phyloP scores from a whole-genome alignment of 1,140 invertebrate genomes.

The Bathynomus jamesi region DNA sequence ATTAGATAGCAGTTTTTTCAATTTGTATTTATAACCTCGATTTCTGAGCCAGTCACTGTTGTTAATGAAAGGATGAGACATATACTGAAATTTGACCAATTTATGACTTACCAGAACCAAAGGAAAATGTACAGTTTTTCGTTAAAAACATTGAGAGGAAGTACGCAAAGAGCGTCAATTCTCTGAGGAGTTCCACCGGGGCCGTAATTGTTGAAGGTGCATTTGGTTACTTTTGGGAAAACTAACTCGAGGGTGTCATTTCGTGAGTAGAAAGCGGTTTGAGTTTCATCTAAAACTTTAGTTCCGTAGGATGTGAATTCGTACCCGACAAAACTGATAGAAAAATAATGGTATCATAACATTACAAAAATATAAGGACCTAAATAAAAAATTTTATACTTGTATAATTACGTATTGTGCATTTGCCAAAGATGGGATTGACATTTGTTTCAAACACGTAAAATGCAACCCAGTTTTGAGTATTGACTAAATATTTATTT shows the following conservation, averaged over 20 bases:
- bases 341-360: too few species aligned
- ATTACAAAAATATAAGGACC: too few species aligned
- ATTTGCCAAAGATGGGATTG: too few species aligned
- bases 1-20: too few species aligned
- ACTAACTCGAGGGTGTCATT: conserved; percentile 49
- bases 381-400: too few species aligned
- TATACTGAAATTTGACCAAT: not conserved
- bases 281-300: conserved; percentile 71
- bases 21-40: too few species aligned
- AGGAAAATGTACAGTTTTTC: conserved; percentile 92
- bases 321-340: conserved; percentile 38
- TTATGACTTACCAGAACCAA: conserved; percentile 84
- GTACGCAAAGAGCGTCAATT: conserved; percentile 80
- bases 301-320: conserved; percentile 78
- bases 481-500: too few species aligned
- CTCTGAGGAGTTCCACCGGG: conserved; percentile 76
- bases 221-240: conserved; percentile 88
- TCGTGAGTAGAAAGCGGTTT: conserved; percentile 59
- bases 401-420: too few species aligned
- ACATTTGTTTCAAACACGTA: too few species aligned
- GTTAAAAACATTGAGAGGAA: conserved; percentile 85
- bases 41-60: too few species aligned
- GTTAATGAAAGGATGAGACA: too few species aligned
- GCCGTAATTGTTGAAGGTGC: conserved; percentile 49
- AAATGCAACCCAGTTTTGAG: too few species aligned